Conservation (phyloP, 2,888 invertebrate species). For the Hipparchia sbordonii region DNA sequence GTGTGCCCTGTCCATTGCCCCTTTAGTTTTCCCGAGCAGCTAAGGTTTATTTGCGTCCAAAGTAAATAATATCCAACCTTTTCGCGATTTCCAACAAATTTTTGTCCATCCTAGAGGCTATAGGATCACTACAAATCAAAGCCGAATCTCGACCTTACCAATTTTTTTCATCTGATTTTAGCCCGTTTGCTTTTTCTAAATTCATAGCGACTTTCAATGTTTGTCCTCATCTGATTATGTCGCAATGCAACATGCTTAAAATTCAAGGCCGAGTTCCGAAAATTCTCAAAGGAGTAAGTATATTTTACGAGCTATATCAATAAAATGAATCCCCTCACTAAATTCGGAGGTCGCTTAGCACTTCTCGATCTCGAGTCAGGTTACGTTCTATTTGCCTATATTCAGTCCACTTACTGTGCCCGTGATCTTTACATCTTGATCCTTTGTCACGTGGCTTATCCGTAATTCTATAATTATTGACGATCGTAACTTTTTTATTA, state of each 20-base stretch:
- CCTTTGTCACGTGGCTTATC: neutral
- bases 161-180: too few relatives aligned
- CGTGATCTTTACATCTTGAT: conserved; percentile 65
- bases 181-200: too few relatives aligned
- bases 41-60: too few relatives aligned
- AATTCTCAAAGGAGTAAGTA: conserved; percentile 13
- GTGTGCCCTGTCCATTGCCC: too few relatives aligned
- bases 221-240: neutral
- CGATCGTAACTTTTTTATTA: neutral
- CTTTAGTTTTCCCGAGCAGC: too few relatives aligned
- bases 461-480: neutral
- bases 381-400: conserved; percentile 65
- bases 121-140: too few relatives aligned
- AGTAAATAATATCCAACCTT: too few relatives aligned
- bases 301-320: conserved; percentile 26
- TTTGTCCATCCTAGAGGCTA: too few relatives aligned
- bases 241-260: neutral
- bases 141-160: too few relatives aligned
- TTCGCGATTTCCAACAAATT: too few relatives aligned
- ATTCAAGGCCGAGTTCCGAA: neutral
- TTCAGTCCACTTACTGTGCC: conserved; percentile 60
- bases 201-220: neutral
- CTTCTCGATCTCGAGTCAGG: conserved; percentile 39
- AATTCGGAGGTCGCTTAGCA: conserved; percentile 43
- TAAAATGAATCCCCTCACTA: conserved; percentile 30